Evolutionary conservation across 2,888 invertebrate species (phyloP).

Genomic region (Hydriomena furcata): DNA sequence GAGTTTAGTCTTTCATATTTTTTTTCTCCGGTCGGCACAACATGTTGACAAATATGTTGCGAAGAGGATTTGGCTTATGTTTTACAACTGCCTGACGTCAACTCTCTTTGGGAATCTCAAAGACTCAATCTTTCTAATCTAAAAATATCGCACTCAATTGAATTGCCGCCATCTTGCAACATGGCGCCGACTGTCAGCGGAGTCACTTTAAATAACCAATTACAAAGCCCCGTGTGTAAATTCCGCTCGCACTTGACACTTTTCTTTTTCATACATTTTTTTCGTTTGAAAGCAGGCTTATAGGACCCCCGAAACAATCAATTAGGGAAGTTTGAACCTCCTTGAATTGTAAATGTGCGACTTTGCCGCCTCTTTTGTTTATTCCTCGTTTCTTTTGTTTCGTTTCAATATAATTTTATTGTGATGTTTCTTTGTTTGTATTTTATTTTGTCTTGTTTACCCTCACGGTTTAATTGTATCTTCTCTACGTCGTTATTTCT

Average conservation of each 20-base stretch:
- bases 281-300: constrained; percentile 63
- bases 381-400: constrained; percentile 44
- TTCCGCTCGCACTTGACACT: constrained; percentile 33
- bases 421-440: constrained; percentile 38
- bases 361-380: constrained; percentile 48
- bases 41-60: too few species aligned
- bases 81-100: too few species aligned
- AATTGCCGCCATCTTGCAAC: constrained; percentile 1
- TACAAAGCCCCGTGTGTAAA: constrained; percentile 23
- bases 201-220: constrained; percentile 3
- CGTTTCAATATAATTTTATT: constrained; percentile 47
- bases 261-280: constrained; percentile 45
- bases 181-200: constrained; percentile 1
- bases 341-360: constrained; percentile 73
- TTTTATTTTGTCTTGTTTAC: constrained; percentile 28
- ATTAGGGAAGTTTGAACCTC: constrained; percentile 71
- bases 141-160: too few species aligned
- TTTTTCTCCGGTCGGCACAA: too few species aligned
- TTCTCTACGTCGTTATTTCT: constrained; percentile 23
- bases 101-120: too few species aligned
- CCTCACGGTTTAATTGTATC: constrained; percentile 30
- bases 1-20: too few species aligned
- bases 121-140: too few species aligned
- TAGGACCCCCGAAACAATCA: constrained; percentile 69
- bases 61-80: too few species aligned